Conservation (phyloP, 2,113 vertebrate species). For the Thymallus thymallus region DNA sequence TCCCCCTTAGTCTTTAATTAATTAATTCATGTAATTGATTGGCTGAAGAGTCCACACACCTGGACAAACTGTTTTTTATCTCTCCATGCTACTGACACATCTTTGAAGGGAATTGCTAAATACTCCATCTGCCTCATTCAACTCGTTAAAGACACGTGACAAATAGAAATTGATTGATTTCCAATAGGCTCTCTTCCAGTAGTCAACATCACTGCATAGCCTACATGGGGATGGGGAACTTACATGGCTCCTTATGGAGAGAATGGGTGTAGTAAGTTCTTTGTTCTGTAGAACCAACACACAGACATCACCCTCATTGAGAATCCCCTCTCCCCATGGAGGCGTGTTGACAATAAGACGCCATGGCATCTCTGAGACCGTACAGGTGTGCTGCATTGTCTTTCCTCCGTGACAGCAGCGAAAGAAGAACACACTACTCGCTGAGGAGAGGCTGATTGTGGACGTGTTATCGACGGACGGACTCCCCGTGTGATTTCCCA, state of each 20-base stretch:
- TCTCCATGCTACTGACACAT: too few relatives aligned
- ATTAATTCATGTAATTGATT: too few relatives aligned
- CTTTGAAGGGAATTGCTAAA: too few relatives aligned
- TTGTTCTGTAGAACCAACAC: constrained; percentile 7
- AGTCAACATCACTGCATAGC: too few relatives aligned
- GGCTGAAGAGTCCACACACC: background rate
- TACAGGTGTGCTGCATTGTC: constrained; percentile 72
- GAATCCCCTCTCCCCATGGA: constrained; percentile 53
- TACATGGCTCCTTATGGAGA: background rate
- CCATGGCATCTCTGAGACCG: constrained; percentile 65
- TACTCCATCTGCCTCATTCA: too few relatives aligned
- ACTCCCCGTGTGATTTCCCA: constrained; percentile 74
- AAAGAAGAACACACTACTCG: constrained; percentile 72
- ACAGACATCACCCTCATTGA: constrained; percentile 36
- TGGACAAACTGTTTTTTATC: background rate
- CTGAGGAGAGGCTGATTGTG: constrained; percentile 75
- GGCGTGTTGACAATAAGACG: constrained; percentile 65
- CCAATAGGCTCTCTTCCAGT: too few relatives aligned
- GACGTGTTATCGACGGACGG: constrained; percentile 71
- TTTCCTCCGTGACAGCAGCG: constrained; percentile 69
- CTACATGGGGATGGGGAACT: too few relatives aligned
- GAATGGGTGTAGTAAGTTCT: constrained; percentile 8
- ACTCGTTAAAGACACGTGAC: too few relatives aligned
- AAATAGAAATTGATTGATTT: too few relatives aligned
- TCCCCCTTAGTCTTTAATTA: too few relatives aligned